Base-by-base conservation (phyloP, 2,888 invertebrate species). In the Pseudococcus longispinus region DNA sequence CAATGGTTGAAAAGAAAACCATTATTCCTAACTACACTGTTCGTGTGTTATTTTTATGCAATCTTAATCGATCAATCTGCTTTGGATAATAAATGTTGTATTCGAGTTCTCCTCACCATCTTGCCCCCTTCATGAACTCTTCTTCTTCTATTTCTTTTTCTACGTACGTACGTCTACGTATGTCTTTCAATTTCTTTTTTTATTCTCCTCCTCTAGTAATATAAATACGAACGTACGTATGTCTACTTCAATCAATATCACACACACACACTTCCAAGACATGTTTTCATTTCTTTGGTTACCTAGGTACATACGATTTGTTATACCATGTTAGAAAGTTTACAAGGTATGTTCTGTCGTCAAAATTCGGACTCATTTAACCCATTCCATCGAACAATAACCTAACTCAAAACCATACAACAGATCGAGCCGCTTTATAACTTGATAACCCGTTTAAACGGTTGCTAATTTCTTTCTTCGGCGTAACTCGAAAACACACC, bases 1-100 rank as follows among this genome's bases (percentile, higher is more conserved):
- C 65, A 44, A 42, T 60, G 44, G 42, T 26, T 55, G 65, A 65
- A 46, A 60, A 84, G 55, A 84, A 84, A 42, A 84, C 55, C 46
- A 60, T 37, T 37, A 60, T 55, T 65, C 29, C 32, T 32, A 65
- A 85, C 20, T 85, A 85, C 60, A 60, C 55, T 70, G 74, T 85
- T 74, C 23, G 85, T 85, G 85, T 85, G 85, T 37, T 80, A 37
- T 85, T 85, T 83, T 42, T 60, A 42, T 65, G 85, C 32, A 84
- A 85, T 85, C 85, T 85, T 85, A 85, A 85, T 85, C 85, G 85
- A 85, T 85, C 85, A 85, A 85, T 85, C 70, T 85, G 37, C 70
- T 23, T 15, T 74, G 37, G 60, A 83, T 51, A 84, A 84, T 60
- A 84, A 84, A 60, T 55, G n/a, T 60, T 60, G 60, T 84, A 84